Evolutionary conservation across 2,888 invertebrate genomes (phyloP).

Genomic region (Caenorhabditis sp.): DNA sequence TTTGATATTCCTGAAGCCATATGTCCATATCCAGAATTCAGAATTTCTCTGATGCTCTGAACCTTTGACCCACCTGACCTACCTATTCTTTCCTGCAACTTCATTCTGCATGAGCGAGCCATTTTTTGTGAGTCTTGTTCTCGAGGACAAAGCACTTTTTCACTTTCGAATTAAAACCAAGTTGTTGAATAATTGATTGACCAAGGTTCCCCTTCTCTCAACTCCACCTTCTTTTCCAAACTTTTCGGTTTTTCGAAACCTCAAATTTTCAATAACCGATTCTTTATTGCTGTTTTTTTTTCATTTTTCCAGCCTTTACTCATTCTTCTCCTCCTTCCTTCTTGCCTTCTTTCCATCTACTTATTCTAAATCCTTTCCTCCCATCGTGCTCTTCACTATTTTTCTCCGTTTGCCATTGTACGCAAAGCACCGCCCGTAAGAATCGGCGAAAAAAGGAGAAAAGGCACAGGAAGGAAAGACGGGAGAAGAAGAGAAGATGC

Average conservation of each 20-base stretch:
- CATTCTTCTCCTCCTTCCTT: slow-evolving; percentile 21
- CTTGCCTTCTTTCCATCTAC: slow-evolving; percentile 30
- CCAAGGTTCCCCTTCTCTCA: background rate
- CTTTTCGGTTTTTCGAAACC: slow-evolving; percentile 1
- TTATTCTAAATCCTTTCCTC: slow-evolving; percentile 56
- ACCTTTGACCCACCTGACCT: slow-evolving; percentile 45
- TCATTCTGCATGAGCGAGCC: slow-evolving; percentile 52
- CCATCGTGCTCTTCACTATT: slow-evolving; percentile 48
- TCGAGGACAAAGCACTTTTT: slow-evolving; percentile 45
- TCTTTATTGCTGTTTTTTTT: slow-evolving; percentile 29
- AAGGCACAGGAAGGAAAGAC: slow-evolving; percentile 25
- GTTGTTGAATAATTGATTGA: slow-evolving; percentile 55
- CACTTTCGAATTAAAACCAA: slow-evolving; percentile 51
- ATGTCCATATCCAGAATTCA: no score
- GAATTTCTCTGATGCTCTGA: slow-evolving; percentile 12
- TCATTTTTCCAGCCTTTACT: slow-evolving; percentile 39
- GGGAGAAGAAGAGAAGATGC: slow-evolving; percentile 28
- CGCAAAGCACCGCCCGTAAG: slow-evolving; percentile 54
- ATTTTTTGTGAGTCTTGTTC: slow-evolving; percentile 36
- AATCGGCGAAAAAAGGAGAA: slow-evolving; percentile 24
- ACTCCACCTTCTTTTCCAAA: background rate
- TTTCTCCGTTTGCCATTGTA: slow-evolving; percentile 50
- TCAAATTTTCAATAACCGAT: slow-evolving; percentile 20
- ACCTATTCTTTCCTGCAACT: slow-evolving; percentile 43
- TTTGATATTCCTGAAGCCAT: no score